phyloP scores from a whole-genome alignment of 2,797 vertebrate genomes.

The Poeciliopsis gracilis region DNA sequence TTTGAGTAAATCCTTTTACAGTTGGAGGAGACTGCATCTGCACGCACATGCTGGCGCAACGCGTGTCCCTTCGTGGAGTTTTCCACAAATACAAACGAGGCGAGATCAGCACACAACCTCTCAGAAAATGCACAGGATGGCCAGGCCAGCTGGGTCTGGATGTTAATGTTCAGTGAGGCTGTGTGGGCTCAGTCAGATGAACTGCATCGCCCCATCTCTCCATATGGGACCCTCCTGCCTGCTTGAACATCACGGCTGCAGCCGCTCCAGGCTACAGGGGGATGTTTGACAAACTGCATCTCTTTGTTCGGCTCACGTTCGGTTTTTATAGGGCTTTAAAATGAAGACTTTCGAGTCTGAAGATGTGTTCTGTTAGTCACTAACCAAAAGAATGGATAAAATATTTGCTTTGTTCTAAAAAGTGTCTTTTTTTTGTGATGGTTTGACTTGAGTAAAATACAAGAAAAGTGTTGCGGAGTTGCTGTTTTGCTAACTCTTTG shows the following conservation, averaged over 20 bases:
- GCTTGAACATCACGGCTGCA: slow-evolving; percentile 42
- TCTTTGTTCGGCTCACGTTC: background rate
- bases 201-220: slow-evolving; percentile 62
- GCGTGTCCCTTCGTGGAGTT: slow-evolving; percentile 3
- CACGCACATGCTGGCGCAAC: background rate
- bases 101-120: slow-evolving; percentile 3
- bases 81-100: slow-evolving; percentile 30
- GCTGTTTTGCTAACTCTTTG: background rate
- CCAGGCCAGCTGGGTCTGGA: slow-evolving; percentile 73
- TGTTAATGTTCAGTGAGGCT: slow-evolving; percentile 77
- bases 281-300: slow-evolving; percentile 24
- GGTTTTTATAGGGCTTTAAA: background rate
- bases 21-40: background rate
- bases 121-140: slow-evolving; percentile 15
- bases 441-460: background rate
- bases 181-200: slow-evolving; percentile 69
- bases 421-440: background rate
- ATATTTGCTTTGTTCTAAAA: background rate
- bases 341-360: background rate
- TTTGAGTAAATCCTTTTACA: background rate
- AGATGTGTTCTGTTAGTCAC: background rate
- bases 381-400: background rate
- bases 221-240: slow-evolving; percentile 74
- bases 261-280: slow-evolving; percentile 52
- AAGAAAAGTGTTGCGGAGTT: background rate